Percentiles rank a stretch among this genome's conserved stretches.
Evolutionary conservation across 1,140 invertebrate species (phyloP).

Genomic region (Zaprionus tsacasi): DNA sequence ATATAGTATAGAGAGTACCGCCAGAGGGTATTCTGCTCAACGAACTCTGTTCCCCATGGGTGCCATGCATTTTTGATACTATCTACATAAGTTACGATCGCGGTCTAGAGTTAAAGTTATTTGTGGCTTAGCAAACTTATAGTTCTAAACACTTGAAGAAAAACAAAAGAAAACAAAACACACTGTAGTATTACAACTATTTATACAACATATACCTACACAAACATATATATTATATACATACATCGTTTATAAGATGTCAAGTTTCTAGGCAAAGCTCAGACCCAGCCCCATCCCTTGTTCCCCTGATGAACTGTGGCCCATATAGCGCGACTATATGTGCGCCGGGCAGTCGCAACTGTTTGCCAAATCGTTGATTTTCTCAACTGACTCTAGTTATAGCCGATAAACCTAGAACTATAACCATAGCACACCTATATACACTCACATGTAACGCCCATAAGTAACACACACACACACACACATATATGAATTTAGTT

Average conservation of each 20-base stretch:
- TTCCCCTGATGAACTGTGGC: neutral
- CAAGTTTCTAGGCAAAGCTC: slow-evolving; percentile 33
- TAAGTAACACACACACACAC: slow-evolving; percentile 30
- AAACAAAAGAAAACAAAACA: slow-evolving; percentile 13
- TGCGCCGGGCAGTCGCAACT: slow-evolving; percentile 50
- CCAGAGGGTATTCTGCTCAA: slow-evolving; percentile 50
- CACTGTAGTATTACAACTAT: slow-evolving; percentile 57
- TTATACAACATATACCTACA: slow-evolving; percentile 43
- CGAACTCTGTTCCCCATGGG: slow-evolving; percentile 79
- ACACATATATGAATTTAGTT: slow-evolving; percentile 44
- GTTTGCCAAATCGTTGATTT: slow-evolving; percentile 79
- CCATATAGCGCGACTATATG: slow-evolving; percentile 26
- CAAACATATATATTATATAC: slow-evolving; percentile 25
- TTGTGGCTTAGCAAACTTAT: slow-evolving; percentile 81
- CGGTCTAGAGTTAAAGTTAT: slow-evolving; percentile 42
- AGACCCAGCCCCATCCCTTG: neutral
- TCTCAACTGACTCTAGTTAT: slow-evolving; percentile 72
- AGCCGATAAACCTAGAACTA: slow-evolving; percentile 43
- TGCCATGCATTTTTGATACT: slow-evolving; percentile 81
- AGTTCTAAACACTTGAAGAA: slow-evolving; percentile 68
- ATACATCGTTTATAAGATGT: slow-evolving; percentile 15
- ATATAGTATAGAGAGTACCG: neutral
- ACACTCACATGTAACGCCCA: slow-evolving; percentile 11
- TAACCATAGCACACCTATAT: slow-evolving; percentile 37
- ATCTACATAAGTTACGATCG: slow-evolving; percentile 52